Evolutionary conservation across 2,797 vertebrate genomes (phyloP), one percentile per base, ranked within the genome.

Genomic region (Enteromius mattozi): DNA sequence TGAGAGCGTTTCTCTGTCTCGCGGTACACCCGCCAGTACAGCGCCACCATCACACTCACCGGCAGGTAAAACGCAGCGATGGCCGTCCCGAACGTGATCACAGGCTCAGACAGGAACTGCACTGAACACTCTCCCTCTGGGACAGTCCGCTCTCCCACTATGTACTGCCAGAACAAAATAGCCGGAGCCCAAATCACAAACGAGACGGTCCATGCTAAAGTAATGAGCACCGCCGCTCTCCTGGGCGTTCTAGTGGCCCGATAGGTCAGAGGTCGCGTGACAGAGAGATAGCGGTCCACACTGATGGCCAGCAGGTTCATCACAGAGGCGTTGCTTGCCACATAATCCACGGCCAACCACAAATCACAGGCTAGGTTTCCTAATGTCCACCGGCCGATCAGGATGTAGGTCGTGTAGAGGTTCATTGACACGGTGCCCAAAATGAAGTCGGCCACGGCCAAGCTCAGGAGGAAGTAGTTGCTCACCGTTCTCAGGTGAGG

Each of bases 11-110:
- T 88, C 37, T 88, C 87, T 21, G 87, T 90, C 78, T 83, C 89
- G 2, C 40, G 51, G 37, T 87, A 90, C 40, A 90, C 89, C 24
- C 80, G 70, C 87, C 87, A 90, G 83, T 90, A 90, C 61, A 89
- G 24, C 4, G 69, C 77, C 27, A 86, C 89, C 89, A 90, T 90
- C 63, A 88, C 83, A 45, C 84, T 87, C 16, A 88, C 87, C 12
- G 89, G 89, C 74, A 90, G 51, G 77, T 88, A 90, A 76, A 90
- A 90, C 1, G 89, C 89, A 19, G 89, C 89, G 2, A 88, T 90
- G 51, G 87, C 89, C 7, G 89, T 89, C 19, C 87, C 87, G 54
- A 89, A 89, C 12, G 89, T 88, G 47, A 90, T 90, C 77, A 87
- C 87, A n/a, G 89, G 89, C 69, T 87, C 8, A n/a, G 87, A 88